phyloP scores from a whole-genome alignment of 64 coral and sea anemone genomes.

The Dendrophyllia cribrosa region DNA sequence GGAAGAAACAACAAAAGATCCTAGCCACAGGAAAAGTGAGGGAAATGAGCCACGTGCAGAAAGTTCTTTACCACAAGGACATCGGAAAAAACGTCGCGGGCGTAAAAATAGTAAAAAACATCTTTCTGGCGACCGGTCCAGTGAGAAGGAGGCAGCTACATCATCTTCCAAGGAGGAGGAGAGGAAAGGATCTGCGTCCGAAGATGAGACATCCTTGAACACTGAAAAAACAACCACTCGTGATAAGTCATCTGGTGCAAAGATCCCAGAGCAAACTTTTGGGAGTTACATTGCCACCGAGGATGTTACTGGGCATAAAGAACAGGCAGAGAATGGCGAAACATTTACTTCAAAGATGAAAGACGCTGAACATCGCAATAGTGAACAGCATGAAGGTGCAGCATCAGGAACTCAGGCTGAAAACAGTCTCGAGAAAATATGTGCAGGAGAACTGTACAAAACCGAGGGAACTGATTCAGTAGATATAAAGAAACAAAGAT shows the following conservation, averaged over 20 bases:
- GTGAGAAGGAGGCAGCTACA: not conserved
- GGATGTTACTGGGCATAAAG: no score
- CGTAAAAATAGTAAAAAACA: not conserved
- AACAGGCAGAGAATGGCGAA: no score
- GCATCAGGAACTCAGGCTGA: not conserved
- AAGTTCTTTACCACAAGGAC: not conserved
- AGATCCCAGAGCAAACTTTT: no score
- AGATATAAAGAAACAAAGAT: no score
- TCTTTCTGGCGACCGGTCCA: not conserved
- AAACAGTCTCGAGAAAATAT: no score
- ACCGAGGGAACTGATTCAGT: no score
- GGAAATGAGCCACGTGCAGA: not conserved
- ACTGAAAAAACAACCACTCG: no score
- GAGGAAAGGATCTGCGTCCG: not conserved
- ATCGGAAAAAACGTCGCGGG: not conserved
- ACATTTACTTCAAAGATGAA: not conserved
- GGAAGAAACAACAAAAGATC: not conserved
- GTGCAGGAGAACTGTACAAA: no score
- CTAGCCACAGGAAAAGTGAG: not conserved
- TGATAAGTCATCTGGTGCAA: no score
- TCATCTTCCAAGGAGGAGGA: not conserved
- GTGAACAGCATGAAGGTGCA: no score
- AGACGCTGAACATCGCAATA: not conserved
- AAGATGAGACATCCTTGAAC: no score
- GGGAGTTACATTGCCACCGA: no score